Evolutionary conservation across 2,797 vertebrate genomes (phyloP), one percentile per base, ranked within the genome.

Genomic region (Pagetopsis macropterus): DNA sequence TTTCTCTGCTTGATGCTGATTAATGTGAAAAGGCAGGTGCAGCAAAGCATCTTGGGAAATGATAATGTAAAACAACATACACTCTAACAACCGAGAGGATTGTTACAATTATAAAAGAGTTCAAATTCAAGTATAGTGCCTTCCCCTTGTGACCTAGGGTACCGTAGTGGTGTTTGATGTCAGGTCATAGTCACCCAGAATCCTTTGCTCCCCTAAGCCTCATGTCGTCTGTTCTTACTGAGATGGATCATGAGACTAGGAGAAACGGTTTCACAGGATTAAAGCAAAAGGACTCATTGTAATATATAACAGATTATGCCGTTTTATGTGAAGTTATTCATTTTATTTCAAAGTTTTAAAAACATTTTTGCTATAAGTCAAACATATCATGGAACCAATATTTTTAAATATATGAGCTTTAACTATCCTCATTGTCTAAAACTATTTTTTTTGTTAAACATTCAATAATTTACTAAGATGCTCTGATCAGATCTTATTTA

Each of bases 181-280:
- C 51, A 72, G 74, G 75, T 82, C 78, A 51, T 2, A 16, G 43
- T 41, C 65, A 73, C 67, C 75, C 37, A 46, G 40, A 33, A 40
- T 72, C 54, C n/a, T 12, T 63, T 0, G 41, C 48, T 3, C 50
- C 55, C 6, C 9, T 7, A 7, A 45, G 49, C 37, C 46, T 72
- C 41, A 44, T 58, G 21, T 65, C 52, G 13, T 9, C 16, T 27
- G 3, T 64, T 70, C 45, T 65, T 7, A 19, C 17, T n/a, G 46
- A 65, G 33, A 15, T 52, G 9, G 48, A 65, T 58, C 40, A 73
- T 62, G 52, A 72, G 37, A 55, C 4, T 1, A 19, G 48, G 8
- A 51, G 14, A 63, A 50, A 69, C 43, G 61, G 50, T 14, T 27
- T 66, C 16, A 15, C 3, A 12, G 44, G 17, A 45, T 55, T 40